phyloP scores from a whole-genome alignment of 1,140 invertebrate species.

The Xylocopa sonorina region DNA sequence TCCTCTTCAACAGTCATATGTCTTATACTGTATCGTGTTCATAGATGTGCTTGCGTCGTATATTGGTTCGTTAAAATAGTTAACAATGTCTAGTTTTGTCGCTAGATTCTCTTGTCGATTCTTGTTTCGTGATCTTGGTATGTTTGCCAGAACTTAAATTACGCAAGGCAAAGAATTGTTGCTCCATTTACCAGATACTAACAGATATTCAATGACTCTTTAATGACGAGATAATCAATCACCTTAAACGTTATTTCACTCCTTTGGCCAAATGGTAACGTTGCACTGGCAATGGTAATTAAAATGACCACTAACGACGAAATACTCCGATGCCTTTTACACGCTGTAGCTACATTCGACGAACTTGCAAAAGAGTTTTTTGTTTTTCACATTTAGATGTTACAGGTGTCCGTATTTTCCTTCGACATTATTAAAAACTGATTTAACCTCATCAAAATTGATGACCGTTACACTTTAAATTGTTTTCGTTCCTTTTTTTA shows the following conservation, averaged over 20 bases:
- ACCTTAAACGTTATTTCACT: neutral
- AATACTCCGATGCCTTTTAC: constrained; percentile 7
- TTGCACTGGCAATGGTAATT: neutral
- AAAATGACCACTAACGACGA: constrained; percentile 44
- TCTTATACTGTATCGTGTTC: neutral
- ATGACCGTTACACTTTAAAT: neutral
- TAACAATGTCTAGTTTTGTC: neutral
- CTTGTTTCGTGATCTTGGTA: neutral
- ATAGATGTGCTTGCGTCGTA: neutral
- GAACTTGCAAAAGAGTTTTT: neutral
- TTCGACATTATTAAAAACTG: neutral
- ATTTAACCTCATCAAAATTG: neutral
- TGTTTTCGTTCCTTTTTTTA: neutral
- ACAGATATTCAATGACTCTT: neutral
- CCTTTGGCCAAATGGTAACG: neutral
- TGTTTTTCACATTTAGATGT: too few relatives aligned
- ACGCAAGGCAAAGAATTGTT: neutral
- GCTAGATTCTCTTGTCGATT: neutral
- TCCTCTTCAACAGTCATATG: neutral
- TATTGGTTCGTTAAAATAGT: neutral
- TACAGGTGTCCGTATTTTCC: too few relatives aligned
- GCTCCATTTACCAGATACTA: neutral
- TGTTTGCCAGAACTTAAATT: neutral
- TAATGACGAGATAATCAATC: neutral
- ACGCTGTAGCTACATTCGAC: constrained; percentile 54